phyloP scores from a whole-genome alignment of 2,113 vertebrate genomes.

The Pterocles burchelli region DNA sequence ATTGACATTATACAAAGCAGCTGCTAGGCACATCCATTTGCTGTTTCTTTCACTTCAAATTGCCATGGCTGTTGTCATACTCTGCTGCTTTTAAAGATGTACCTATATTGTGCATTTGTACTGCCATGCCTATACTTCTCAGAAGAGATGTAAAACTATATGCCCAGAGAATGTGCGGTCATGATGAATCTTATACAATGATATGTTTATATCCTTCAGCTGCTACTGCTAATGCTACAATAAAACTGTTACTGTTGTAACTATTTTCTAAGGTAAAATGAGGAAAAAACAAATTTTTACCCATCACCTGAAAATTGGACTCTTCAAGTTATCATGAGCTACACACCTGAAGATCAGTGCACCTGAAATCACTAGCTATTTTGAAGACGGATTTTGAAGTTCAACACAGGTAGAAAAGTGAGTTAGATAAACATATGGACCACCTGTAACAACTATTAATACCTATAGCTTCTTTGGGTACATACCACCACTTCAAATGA shows the following conservation, averaged over 20 bases:
- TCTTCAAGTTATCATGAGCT: neutral
- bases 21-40: neutral
- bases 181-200: neutral
- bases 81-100: neutral
- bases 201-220: neutral
- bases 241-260: neutral
- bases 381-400: neutral
- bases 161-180: neutral
- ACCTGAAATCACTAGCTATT: neutral
- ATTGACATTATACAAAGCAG: neutral
- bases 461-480: neutral
- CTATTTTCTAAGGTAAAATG: neutral
- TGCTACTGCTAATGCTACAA: neutral
- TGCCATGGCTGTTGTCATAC: neutral
- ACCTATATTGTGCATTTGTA: neutral
- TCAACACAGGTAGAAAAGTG: neutral
- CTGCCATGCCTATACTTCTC: neutral
- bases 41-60: neutral
- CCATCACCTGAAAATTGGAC: neutral
- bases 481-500: neutral
- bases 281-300: neutral
- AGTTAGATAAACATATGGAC: neutral
- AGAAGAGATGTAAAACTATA: neutral
- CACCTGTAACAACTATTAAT: neutral
- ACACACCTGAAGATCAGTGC: neutral